These are phyloP conservation scores for Podarcis lilfordi DNA, from an alignment of 2,797 vertebrate species.

Conservation along the genomic window DNA sequence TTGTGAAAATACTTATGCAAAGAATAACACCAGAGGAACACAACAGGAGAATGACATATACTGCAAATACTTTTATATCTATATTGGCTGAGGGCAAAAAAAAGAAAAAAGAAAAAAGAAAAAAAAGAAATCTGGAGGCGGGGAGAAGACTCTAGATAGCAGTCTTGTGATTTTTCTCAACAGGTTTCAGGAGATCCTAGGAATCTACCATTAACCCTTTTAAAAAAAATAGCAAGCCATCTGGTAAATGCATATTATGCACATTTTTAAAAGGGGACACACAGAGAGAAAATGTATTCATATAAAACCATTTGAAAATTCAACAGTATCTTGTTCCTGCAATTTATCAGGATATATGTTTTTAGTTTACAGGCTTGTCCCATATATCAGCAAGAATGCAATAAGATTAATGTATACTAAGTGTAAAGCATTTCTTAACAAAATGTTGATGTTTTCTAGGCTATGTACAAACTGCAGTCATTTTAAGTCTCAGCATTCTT, in stretches of 20 bases:
- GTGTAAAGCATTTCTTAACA: neutral
- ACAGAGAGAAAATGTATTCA: neutral
- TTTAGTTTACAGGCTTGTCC: neutral
- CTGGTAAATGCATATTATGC: too few relatives aligned
- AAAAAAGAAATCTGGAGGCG: too few relatives aligned
- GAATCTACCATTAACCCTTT: neutral
- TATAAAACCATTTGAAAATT: neutral
- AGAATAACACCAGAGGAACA: neutral
- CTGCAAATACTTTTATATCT: neutral
- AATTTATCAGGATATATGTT: neutral
- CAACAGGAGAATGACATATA: neutral
- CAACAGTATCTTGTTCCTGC: neutral
- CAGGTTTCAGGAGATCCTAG: neutral
- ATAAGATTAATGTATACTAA: neutral
- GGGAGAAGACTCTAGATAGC: neutral
- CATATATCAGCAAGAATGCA: neutral
- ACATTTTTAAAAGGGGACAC: too few relatives aligned
- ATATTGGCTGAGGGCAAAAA: neutral
- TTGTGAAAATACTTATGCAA: conserved; percentile 4
- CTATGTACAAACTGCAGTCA: neutral
- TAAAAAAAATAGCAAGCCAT: neutral
- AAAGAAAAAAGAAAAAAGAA: too few relatives aligned
- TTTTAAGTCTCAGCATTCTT: conserved; percentile 9
- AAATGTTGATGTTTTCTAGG: neutral
- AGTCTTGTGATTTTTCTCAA: neutral